phyloP scores from a whole-genome alignment of 2,113 vertebrate species.

The Nibea coibor region DNA sequence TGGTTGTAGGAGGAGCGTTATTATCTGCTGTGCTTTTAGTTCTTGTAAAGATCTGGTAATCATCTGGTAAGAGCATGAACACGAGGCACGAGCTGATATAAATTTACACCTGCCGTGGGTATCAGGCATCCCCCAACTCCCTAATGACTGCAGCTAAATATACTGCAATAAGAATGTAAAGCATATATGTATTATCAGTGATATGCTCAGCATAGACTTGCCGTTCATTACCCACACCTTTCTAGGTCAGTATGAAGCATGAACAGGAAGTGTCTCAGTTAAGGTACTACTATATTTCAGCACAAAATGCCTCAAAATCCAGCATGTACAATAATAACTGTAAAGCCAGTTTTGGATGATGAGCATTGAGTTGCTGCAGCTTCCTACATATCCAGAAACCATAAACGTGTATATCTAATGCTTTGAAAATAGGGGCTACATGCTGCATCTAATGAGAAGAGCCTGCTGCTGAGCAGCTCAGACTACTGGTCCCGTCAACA shows the following conservation, averaged over 20 bases:
- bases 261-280: neutral
- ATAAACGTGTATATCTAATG: slow-evolving; percentile 34
- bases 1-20: neutral
- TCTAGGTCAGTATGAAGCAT: slow-evolving; percentile 43
- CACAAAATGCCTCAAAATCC: slow-evolving; percentile 14
- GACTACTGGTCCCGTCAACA: slow-evolving; percentile 39
- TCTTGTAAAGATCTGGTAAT: slow-evolving; percentile 15
- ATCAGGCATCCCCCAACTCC: slow-evolving; percentile 44
- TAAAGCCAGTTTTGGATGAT: slow-evolving; percentile 32
- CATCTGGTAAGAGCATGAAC: slow-evolving; percentile 16
- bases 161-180: slow-evolving; percentile 41
- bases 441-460: slow-evolving; percentile 56
- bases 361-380: neutral
- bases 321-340: slow-evolving; percentile 14
- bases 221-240: slow-evolving; percentile 50
- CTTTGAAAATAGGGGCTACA: slow-evolving; percentile 35
- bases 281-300: neutral
- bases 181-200: slow-evolving; percentile 51
- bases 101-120: slow-evolving; percentile 34
- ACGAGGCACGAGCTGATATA: slow-evolving; percentile 26
- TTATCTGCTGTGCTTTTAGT: neutral
- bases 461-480: slow-evolving; percentile 43
- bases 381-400: slow-evolving; percentile 19
- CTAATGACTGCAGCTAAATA: slow-evolving; percentile 62
- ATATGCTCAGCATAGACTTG: slow-evolving; percentile 31